Evolutionary conservation across 2,113 vertebrate genomes (phyloP), one percentile per base, ranked within the genome.

Genomic region (Megaptera novaeangliae): DNA sequence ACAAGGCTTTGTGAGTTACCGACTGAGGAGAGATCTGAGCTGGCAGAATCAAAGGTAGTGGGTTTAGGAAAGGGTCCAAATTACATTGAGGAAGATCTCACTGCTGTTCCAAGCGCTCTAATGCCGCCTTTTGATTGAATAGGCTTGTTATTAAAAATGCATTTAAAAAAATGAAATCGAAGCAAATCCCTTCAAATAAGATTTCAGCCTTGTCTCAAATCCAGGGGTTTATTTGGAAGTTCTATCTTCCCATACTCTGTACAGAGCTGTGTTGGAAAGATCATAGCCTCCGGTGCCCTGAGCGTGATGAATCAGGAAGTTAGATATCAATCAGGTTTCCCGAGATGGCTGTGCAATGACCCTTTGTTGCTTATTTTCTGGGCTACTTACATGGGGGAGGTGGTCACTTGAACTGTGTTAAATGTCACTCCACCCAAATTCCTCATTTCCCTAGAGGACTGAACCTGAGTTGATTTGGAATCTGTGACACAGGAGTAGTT

Each of bases 171-270:
- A 92, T 77, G 95, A 97, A 98, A 97, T 98, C 0, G 96, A 97
- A 97, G 88, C 90, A 97, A 98, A 98, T 97, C 96, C 90, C 52
- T 98, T 97, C 94, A 96, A 95, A 98, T 95, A 95, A 97, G 89
- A 98, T 97, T 96, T 94, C 87, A 66, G 88, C 81, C 77, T 92
- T 64, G 85, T 86, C 85, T 94, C 75, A 96, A 85, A 96, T 95
- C 92, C 97, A 94, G 46, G 88, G 92, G 63, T 93, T 98, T 97
- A 92, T 96, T 95, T 71, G 75, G 57, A 96, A 92, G 78, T 57
- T 81, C 85, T n/a, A 20, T 75, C 92, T 91, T 81, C 84, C 91
- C 77, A 44, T 23, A 23, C 55, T 71, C 59, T 15, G 2, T 66
- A 25, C 57, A 34, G 44, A 93, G 57, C 68, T 44, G 25, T 31